These are phyloP conservation scores for Hafferia zeledoni DNA, from an alignment of 2,797 vertebrate genomes.

Conservation along the genomic window DNA sequence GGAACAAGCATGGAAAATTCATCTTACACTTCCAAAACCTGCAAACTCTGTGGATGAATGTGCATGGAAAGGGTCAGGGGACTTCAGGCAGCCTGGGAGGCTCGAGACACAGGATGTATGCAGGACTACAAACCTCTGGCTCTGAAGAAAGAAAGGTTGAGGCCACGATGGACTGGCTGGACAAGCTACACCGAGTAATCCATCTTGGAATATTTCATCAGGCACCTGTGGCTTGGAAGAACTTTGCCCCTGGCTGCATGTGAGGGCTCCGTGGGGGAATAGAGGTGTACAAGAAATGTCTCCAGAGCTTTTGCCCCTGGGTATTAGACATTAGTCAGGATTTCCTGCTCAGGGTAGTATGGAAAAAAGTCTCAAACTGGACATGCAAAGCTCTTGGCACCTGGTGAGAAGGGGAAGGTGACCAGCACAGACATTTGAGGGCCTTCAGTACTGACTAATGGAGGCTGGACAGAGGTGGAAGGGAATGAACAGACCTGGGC, in stretches of 20 bases:
- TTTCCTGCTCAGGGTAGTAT: background rate
- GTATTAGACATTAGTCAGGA: background rate
- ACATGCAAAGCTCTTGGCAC: background rate
- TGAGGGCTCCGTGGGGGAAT: background rate
- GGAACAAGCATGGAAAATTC: background rate
- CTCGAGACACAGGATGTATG: background rate
- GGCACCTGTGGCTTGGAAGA: background rate
- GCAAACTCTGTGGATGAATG: background rate
- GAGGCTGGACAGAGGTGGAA: background rate
- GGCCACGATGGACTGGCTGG: background rate
- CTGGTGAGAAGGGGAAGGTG: background rate
- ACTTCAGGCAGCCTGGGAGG: background rate
- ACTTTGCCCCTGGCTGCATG: background rate
- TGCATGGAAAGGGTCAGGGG: background rate
- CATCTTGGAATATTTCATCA: background rate
- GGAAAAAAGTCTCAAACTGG: background rate
- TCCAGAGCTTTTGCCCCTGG: background rate
- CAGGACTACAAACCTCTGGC: background rate
- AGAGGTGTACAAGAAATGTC: background rate
- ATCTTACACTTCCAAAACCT: background rate
- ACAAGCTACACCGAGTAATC: background rate
- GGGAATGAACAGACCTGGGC: background rate
- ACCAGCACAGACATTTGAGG: background rate
- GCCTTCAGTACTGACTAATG: background rate
- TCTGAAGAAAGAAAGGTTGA: background rate